Base-by-base conservation (phyloP, 2,888 invertebrate species). In the Crematogaster levior region DNA sequence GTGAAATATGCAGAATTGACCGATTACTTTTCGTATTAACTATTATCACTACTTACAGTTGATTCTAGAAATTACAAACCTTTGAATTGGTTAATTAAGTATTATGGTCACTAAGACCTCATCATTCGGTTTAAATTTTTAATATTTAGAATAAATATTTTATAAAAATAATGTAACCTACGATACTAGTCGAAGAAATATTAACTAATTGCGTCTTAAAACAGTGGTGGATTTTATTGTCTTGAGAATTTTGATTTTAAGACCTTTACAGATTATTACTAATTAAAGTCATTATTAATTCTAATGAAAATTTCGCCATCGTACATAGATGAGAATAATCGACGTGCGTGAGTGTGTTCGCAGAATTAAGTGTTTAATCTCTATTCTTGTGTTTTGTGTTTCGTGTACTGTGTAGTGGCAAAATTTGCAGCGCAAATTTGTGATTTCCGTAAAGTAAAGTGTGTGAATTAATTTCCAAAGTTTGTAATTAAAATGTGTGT, bases 381-480 rank as follows among this genome's bases (percentile, higher is more conserved):
- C 18, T 30, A n/a, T 4, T 10, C 10, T 53, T 18, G 3, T 7
- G 7, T 58, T 58, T 58, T 18, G 12, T 1, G 18, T 58, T 53
- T 53, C n/a, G 21, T 51, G 51, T 51, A 53, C 0, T 2, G 24
- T 12, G 12, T 24, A 24, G 53, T 51, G 51, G 27, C 15, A n/a
- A 1, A 56, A 27, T 58, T 56, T 3, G 18, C n/a, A 9, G n/a
- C 18, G 9, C 9, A 30, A 30, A 58, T 58, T 9, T 15, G 34
- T 21, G 7, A 34, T 60, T n/a, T 60, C n/a, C 10, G 34, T 6
- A 60, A 60, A 30, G n/a, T 60, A 2, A 60, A 34, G 30, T 30
- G 30, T 34, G 60, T 4, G 34, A 60, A 60, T 60, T 60, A 60
- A 60, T 60, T 60, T 34, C n/a, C 34, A 9, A 60, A 60, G 60